A percentile compares a stretch with the other conserved stretches of the same genome.
Conservation (phyloP, 2,888 invertebrate species). For the Perdita meconis region DNA sequence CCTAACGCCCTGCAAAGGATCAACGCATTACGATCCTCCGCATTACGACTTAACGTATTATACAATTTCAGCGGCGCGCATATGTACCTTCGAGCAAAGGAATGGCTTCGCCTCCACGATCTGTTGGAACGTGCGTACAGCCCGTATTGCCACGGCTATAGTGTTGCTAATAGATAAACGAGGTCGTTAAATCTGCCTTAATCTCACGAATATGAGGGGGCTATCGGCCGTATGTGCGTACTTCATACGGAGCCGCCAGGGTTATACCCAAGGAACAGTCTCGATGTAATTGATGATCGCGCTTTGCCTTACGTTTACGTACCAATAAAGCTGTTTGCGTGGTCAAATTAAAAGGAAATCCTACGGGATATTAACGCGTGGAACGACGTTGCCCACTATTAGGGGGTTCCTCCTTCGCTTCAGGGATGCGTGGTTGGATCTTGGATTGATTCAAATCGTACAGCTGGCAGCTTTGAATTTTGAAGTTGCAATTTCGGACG, state of each 20-base stretch:
- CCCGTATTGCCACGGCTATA: slow-evolving; percentile 9
- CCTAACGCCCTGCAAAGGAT: neutral
- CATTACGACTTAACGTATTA: neutral
- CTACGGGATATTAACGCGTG: slow-evolving; percentile 26
- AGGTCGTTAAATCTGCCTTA: slow-evolving; percentile 64
- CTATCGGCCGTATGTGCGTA: slow-evolving; percentile 18
- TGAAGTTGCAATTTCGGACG: neutral
- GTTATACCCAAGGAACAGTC: slow-evolving; percentile 44
- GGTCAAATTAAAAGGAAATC: slow-evolving; percentile 64
- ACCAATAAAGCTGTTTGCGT: slow-evolving; percentile 50
- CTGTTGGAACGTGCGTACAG: neutral
- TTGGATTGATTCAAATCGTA: slow-evolving; percentile 13
- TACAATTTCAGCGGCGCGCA: neutral
- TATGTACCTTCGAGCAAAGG: neutral
- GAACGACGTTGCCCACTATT: neutral
- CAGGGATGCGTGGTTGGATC: neutral
- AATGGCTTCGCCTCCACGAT: slow-evolving; percentile 14
- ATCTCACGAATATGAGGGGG: slow-evolving; percentile 61
- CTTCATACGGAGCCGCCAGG: slow-evolving; percentile 19
- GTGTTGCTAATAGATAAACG: slow-evolving; percentile 62
- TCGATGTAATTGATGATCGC: slow-evolving; percentile 64
- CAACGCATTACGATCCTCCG: too few relatives aligned
- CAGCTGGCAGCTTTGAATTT: neutral
- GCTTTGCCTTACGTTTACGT: slow-evolving; percentile 61
- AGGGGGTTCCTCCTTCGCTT: neutral